Base-by-base conservation (phyloP, 1,140 invertebrate genomes). In the Rhynchophorus ferrugineus region DNA sequence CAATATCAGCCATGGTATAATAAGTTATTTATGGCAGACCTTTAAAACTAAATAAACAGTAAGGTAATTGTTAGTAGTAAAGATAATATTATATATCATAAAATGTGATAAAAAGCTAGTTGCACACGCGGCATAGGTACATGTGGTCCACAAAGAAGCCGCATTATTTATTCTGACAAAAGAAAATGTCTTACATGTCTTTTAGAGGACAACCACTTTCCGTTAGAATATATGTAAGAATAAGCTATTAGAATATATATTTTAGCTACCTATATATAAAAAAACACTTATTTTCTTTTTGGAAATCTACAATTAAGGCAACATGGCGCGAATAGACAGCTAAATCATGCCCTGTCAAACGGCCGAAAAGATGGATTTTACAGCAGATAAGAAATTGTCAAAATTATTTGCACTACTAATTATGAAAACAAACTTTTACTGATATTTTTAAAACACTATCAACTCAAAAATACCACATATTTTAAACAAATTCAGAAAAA, bases 1-100 rank as follows among this genome's bases (percentile, higher is more conserved):
- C 88, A 61, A 89, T 85, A 70, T 91, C 87, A 69, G 83, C 84
- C 84, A 91, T 91, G 52, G 51, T 61, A 52, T 21, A 47, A 56
- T 57, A 43, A 43, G 44, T 57, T 53, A 49, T 44, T 54, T 56
- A 29, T 56, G 47, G 49, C 41, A 43, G 49, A 50, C 59, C 56
- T 57, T 52, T 53, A 56, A 61, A 65, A 54, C 56, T 73, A 65
- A 68, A 49, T 36, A 56, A 56, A 53, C n/a, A n/a, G n/a, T n/a
- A n/a, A n/a, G n/a, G n/a, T n/a, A n/a, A n/a, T n/a, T n/a, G n/a
- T n/a, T n/a, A n/a, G n/a, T n/a, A n/a, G n/a, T n/a, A n/a, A n/a
- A n/a, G n/a, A n/a, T n/a, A 47, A 42, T 41, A 50, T 19, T 13
- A 19, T 38, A 38, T 38, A 14, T 38, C 13, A 38, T 38, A 6